Evolutionary conservation across 2,113 vertebrate species (phyloP).

Genomic region (Bungarus multicinctus): DNA sequence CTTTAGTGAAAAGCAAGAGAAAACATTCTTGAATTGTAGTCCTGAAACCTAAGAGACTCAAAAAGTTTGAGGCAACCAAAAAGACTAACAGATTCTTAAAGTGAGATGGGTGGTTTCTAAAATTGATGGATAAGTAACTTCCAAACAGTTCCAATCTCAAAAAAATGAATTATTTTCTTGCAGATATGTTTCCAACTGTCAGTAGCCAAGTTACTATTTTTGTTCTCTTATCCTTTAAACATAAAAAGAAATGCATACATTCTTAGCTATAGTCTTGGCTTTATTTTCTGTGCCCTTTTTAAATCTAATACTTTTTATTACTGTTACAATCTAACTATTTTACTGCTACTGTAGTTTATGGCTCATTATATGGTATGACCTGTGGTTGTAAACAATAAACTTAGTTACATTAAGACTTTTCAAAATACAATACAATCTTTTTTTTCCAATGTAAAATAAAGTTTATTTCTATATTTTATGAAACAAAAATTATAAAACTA

Average conservation of each 20-base stretch:
- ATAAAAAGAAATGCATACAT: background rate
- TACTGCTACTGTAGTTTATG: background rate
- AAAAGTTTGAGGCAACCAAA: background rate
- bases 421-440: background rate
- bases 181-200: background rate
- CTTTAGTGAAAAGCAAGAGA: background rate
- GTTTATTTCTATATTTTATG: conserved; percentile 15
- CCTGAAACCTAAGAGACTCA: background rate
- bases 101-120: background rate
- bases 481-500: background rate
- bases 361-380: background rate
- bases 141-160: background rate
- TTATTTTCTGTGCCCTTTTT: background rate
- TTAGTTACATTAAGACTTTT: background rate
- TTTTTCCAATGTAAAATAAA: background rate
- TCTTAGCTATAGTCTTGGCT: background rate
- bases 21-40: background rate
- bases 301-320: background rate
- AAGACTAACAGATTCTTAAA: background rate
- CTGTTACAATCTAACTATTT: background rate
- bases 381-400: background rate
- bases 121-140: background rate
- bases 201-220: background rate
- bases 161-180: background rate
- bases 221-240: background rate